Evolutionary conservation across 1,140 invertebrate species (phyloP).

Genomic region (Seison nebaliae): DNA sequence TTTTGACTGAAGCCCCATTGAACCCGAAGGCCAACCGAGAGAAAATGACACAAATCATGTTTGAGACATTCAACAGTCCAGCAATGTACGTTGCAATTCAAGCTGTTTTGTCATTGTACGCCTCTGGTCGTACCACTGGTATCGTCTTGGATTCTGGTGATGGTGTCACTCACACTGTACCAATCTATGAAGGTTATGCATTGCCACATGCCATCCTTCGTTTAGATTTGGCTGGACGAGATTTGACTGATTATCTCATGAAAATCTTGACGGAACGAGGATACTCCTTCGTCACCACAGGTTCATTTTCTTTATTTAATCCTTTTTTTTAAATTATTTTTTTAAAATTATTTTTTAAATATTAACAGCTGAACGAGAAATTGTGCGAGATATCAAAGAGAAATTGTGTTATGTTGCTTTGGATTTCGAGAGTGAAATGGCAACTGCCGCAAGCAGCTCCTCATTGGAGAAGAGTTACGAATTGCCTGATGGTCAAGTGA

Average conservation of each 20-base stretch:
- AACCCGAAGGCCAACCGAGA: slow-evolving; percentile 19
- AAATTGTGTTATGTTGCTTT: slow-evolving; percentile 68
- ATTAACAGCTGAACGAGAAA: slow-evolving; percentile 22
- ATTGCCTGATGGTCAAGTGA: slow-evolving; percentile 28
- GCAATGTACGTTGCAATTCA: slow-evolving; percentile 44
- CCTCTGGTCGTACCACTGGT: slow-evolving; percentile 65
- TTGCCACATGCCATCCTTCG: slow-evolving; percentile 58
- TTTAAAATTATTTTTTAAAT: too few relatives aligned
- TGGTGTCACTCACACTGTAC: slow-evolving; percentile 60
- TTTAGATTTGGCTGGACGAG: slow-evolving; percentile 57
- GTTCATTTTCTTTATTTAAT: too few relatives aligned
- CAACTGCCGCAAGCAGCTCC: slow-evolving; percentile 42
- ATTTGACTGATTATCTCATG: slow-evolving; percentile 63
- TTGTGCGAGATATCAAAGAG: slow-evolving; percentile 35
- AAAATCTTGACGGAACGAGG: slow-evolving; percentile 78
- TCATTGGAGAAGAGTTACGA: slow-evolving; percentile 27
- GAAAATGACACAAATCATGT: slow-evolving; percentile 36
- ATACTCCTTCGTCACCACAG: slow-evolving; percentile 67
- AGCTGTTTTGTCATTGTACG: slow-evolving; percentile 53
- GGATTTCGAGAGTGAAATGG: slow-evolving; percentile 58
- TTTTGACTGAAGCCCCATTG: slow-evolving; percentile 17
- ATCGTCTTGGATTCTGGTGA: slow-evolving; percentile 60
- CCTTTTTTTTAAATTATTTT: slow-evolving; percentile 54
- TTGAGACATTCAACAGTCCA: slow-evolving; percentile 19
- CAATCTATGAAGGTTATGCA: slow-evolving; percentile 58